These are phyloP conservation scores for Misgurnus mizolepis DNA, from an alignment of 2,113 vertebrate genomes.

Conservation along the genomic window DNA sequence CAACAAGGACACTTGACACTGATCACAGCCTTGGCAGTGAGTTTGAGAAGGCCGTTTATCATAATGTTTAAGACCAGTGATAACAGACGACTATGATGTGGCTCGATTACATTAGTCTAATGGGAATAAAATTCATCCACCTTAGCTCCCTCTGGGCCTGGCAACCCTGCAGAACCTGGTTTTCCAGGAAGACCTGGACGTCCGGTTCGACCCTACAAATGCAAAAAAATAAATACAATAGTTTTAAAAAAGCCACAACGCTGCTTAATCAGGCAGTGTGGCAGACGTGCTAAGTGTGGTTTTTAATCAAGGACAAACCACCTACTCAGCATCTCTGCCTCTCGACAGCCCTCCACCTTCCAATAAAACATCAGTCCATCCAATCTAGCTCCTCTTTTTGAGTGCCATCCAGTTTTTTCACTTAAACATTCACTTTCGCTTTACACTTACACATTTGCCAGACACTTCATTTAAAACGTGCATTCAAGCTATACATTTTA, in stretches of 20 bases:
- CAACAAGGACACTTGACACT: not conserved
- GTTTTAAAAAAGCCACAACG: not conserved
- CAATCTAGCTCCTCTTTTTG: not conserved
- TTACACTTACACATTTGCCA: not conserved
- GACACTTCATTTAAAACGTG: too few species aligned
- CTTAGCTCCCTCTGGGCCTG: constrained; percentile 82
- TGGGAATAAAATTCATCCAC: constrained; percentile 62
- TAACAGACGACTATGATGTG: not conserved
- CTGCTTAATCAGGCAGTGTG: not conserved
- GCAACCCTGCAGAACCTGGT: constrained; percentile 83
- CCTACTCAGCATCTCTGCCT: constrained; percentile 42
- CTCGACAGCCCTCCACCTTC: not conserved
- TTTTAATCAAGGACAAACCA: constrained; percentile 24
- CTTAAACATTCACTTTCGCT: not conserved
- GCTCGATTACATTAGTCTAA: not conserved
- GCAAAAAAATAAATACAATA: not conserved
- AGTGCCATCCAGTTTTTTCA: not conserved
- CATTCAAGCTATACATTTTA: too few species aligned
- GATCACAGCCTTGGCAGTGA: not conserved
- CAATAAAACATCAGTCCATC: not conserved
- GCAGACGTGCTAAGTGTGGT: not conserved
- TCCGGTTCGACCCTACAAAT: constrained; percentile 84
- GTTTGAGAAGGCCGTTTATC: not conserved
- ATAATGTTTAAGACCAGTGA: not conserved
- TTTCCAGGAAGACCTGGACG: constrained; percentile 86